These are phyloP conservation scores for Schizopygopsis pylzovi DNA, from an alignment of 2,797 vertebrate genomes.

Conservation along the genomic window DNA sequence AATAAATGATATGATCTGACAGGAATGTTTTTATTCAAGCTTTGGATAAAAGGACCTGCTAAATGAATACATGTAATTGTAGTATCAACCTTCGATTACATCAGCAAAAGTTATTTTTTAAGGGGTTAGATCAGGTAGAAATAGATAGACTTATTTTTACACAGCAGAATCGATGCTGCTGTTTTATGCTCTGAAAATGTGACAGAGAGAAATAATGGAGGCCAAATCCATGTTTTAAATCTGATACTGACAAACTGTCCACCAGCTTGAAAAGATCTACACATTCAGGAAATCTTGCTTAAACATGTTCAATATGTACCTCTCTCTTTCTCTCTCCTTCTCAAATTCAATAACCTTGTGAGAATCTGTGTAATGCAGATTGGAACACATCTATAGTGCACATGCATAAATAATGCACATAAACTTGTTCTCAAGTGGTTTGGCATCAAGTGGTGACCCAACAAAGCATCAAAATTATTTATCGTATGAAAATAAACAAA, in stretches of 20 bases:
- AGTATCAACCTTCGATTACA: background rate
- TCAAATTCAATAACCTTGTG: conserved; percentile 27
- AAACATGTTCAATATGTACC: conserved; percentile 61
- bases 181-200: conserved; percentile 45
- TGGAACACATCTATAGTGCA: conserved; percentile 12
- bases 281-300: conserved; percentile 66
- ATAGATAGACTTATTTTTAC: background rate
- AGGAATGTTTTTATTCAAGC: background rate
- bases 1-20: background rate
- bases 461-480: conserved; percentile 15
- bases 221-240: conserved; percentile 61
- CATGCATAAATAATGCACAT: conserved; percentile 20
- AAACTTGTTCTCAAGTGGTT: conserved; percentile 4
- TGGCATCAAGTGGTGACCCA: background rate
- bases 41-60: background rate
- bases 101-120: background rate
- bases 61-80: background rate
- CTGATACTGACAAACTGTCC: conserved; percentile 52
- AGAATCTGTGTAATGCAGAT: background rate
- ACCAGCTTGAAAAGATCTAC: conserved; percentile 54
- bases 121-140: background rate
- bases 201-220: conserved; percentile 52
- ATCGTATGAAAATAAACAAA: background rate
- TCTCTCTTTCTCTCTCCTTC: conserved; percentile 15
- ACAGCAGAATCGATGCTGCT: conserved; percentile 22